These are phyloP conservation scores for Serinus canaria DNA, from an alignment of 2,113 vertebrate genomes.

Conservation along the genomic window DNA sequence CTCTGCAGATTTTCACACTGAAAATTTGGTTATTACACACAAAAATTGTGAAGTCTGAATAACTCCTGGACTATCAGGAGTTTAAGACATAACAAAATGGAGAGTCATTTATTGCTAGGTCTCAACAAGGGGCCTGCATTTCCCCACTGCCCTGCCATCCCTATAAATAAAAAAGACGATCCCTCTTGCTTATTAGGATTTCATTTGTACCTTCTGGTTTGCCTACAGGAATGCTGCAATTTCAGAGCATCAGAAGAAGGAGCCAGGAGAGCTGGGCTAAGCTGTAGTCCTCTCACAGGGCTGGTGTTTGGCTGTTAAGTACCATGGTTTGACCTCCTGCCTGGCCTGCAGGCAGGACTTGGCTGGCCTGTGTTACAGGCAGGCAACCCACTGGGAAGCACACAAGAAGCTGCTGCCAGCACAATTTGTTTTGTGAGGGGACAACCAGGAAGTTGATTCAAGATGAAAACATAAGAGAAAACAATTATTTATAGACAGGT, in stretches of 20 bases:
- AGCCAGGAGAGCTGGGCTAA: background rate
- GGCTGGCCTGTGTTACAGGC: background rate
- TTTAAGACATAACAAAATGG: background rate
- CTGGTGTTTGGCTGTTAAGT: background rate
- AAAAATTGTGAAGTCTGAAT: background rate
- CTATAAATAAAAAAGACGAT: fast-evolving
- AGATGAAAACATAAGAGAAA: background rate
- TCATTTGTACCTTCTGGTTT: background rate
- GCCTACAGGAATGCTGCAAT: background rate
- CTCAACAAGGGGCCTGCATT: background rate
- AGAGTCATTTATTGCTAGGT: conserved; percentile 51
- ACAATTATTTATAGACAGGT: background rate
- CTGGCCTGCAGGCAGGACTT: background rate
- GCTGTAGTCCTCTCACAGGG: fast-evolving
- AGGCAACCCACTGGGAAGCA: background rate
- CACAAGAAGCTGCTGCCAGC: background rate
- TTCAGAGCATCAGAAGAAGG: background rate
- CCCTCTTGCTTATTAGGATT: background rate
- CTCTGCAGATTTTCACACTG: conserved; percentile 4
- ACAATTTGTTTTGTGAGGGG: background rate
- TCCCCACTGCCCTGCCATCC: background rate
- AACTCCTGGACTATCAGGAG: background rate
- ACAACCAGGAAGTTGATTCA: background rate
- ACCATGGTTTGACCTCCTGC: fast-evolving
- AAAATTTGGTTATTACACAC: conserved; percentile 16